Evolutionary conservation across 1,140 invertebrate genomes (phyloP), one percentile per base, ranked within the genome.

Genomic region (Phymastichus coffea): DNA sequence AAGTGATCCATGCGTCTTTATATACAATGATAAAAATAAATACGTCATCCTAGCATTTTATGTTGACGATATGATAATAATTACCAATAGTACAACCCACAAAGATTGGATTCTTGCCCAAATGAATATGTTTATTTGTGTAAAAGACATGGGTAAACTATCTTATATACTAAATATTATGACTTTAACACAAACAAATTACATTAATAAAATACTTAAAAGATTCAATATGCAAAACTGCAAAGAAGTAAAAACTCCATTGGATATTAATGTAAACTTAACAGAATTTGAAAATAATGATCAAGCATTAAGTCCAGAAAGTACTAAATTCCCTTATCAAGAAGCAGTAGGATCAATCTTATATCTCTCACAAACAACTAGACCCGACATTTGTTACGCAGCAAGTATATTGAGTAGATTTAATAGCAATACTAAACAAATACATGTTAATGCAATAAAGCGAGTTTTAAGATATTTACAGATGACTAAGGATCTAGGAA

Each of bases 311-410:
- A 35, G 22, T 17, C 28, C 40, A 51, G 28, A 48, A 17, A 49
- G 58, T 22, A 33, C n/a, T 3, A 53, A 33, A 38, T 51, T 52
- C 17, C 47, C 51, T n/a, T 78, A 66, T 60, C 61, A 63, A 37
- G 59, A 76, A 38, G 46, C 65, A 20, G 61, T 75, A 25, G 73
- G 71, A 9, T 58, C 63, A 15, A 54, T 78, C 12, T 53, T 78
- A 43, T 78, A 75, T 68, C 47, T 75, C 6, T 51, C 67, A 6
- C 53, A 60, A 20, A 44, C 61, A 9, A 68, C 75, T 10, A 49
- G 76, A 33, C 74, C 73, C 22, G 77, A 78, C 66, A 63, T 68
- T 15, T 55, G 52, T 38, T 67, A 60, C 59, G 59, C 66, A 17
- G 62, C 62, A 25, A 62, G 55, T 57, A 54, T 61, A 17, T 38